phyloP scores from a whole-genome alignment of 2,797 vertebrate species.

The Sebastes itinus region DNA sequence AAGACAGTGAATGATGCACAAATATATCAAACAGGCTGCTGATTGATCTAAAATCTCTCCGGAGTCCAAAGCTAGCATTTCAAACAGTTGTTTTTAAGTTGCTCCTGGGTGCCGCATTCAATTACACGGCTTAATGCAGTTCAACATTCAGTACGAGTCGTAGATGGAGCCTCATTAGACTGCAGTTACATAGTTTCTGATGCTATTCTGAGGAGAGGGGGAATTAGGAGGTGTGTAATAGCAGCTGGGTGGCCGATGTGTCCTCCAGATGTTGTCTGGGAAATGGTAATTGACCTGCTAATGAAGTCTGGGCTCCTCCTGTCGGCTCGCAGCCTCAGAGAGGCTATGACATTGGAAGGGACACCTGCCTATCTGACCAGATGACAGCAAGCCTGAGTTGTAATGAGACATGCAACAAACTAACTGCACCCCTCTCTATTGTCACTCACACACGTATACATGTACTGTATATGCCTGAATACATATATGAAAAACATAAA shows the following conservation, averaged over 20 bases:
- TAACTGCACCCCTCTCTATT: neutral
- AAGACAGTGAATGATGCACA: neutral
- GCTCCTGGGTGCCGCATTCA: conserved; percentile 1
- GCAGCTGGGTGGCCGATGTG: conserved; percentile 44
- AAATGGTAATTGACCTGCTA: conserved; percentile 66
- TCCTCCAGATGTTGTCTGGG: conserved; percentile 71
- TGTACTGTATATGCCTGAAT: neutral
- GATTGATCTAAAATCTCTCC: neutral
- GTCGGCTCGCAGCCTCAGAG: conserved; percentile 31
- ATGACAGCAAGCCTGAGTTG: conserved; percentile 6
- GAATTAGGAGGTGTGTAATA: conserved; percentile 31
- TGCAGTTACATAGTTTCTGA: conserved; percentile 16
- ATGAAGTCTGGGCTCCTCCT: conserved; percentile 57
- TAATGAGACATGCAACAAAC: neutral
- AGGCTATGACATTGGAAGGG: conserved; percentile 56
- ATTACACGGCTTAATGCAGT: conserved; percentile 18
- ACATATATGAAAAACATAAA: neutral
- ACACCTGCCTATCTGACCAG: conserved; percentile 55
- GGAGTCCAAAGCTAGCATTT: neutral
- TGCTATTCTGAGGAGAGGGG: conserved; percentile 23
- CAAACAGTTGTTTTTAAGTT: conserved; percentile 4
- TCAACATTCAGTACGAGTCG: neutral
- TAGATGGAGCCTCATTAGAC: conserved; percentile 16
- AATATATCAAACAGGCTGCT: neutral
- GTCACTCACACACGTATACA: neutral